Conservation (phyloP, 2,888 invertebrate genomes). For the Cheilosia pagana region DNA sequence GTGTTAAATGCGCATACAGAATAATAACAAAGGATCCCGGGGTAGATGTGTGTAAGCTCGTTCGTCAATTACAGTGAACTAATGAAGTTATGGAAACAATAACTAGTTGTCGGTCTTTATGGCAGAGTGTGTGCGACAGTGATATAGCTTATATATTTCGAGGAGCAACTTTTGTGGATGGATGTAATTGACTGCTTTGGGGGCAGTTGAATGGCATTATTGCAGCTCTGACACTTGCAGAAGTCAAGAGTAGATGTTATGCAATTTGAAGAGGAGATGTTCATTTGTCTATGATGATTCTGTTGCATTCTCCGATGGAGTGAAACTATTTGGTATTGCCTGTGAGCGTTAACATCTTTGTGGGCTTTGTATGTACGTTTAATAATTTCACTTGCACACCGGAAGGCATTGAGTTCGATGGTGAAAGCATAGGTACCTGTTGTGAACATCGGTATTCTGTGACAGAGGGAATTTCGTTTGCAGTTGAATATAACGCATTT, state of each 20-base stretch:
- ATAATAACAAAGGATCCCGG: slow-evolving; percentile 26
- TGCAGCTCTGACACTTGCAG: slow-evolving; percentile 63
- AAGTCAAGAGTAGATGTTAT: slow-evolving; percentile 24
- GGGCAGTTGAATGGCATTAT: slow-evolving; percentile 51
- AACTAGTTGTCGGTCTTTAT: slow-evolving; percentile 41
- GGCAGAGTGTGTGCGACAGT: not conserved
- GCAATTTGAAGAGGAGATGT: slow-evolving; percentile 4
- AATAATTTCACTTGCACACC: too few relatives aligned
- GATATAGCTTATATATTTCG: not conserved
- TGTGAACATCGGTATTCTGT: too few relatives aligned
- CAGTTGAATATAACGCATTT: too few relatives aligned
- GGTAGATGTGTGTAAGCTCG: slow-evolving; percentile 31
- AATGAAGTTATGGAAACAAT: slow-evolving; percentile 74
- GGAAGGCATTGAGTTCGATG: too few relatives aligned
- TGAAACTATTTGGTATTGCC: slow-evolving; percentile 2
- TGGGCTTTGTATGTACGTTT: not conserved
- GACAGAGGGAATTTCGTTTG: too few relatives aligned
- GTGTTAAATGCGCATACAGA: slow-evolving; percentile 20
- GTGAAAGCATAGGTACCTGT: too few relatives aligned
- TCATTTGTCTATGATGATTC: slow-evolving; percentile 19
- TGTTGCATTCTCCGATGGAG: slow-evolving; percentile 1
- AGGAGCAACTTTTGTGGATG: slow-evolving; percentile 3
- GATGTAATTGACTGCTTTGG: not conserved
- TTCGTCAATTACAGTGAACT: slow-evolving; percentile 73
- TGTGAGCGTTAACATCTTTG: not conserved